Conservation (phyloP, 2,797 vertebrate genomes). For the Serranus cabrilla region DNA sequence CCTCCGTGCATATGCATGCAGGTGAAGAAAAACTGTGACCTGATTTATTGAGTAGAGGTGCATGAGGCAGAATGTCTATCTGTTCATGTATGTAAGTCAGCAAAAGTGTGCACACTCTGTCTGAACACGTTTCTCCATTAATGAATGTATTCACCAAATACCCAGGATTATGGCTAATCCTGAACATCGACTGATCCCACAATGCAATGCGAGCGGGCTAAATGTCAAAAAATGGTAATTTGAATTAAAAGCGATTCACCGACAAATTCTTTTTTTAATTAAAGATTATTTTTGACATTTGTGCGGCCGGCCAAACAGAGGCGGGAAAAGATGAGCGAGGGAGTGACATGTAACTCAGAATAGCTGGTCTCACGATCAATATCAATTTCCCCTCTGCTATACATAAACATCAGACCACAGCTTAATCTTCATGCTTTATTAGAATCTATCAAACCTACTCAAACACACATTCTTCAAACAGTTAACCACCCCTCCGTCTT, state of each 20-base stretch:
- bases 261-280: constrained; percentile 52
- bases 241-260: constrained; percentile 52
- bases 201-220: constrained; percentile 55
- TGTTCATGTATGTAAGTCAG: constrained; percentile 52
- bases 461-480: constrained; percentile 60
- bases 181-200: constrained; percentile 71
- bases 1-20: constrained; percentile 44
- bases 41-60: constrained; percentile 39
- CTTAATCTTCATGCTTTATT: constrained; percentile 72
- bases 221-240: constrained; percentile 64
- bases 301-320: background rate
- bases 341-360: constrained; percentile 37
- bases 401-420: constrained; percentile 72
- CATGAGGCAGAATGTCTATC: constrained; percentile 11
- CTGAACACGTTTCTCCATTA: constrained; percentile 62
- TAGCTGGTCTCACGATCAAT: constrained; percentile 62
- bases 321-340: constrained; percentile 25
- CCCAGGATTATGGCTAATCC: constrained; percentile 79
- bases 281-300: constrained; percentile 56
- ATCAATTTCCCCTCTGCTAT: constrained; percentile 57
- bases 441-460: constrained; percentile 67
- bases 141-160: constrained; percentile 70
- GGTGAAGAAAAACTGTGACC: constrained; percentile 50
- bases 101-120: constrained; percentile 38
- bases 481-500: constrained; percentile 45